phyloP scores from a whole-genome alignment of 2,113 vertebrate species.

The Struthio camelus region DNA sequence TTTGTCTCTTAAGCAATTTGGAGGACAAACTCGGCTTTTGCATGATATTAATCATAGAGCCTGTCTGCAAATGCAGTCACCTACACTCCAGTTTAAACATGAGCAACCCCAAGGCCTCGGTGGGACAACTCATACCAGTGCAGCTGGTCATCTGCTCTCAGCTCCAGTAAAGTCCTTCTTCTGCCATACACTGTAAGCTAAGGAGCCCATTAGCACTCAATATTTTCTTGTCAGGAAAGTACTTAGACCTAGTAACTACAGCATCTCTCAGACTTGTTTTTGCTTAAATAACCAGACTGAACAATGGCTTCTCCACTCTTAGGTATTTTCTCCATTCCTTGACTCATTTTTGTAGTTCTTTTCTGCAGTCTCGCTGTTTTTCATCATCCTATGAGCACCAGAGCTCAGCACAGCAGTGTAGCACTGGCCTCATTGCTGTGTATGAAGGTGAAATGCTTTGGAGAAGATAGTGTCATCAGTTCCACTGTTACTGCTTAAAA shows the following conservation, averaged over 20 bases:
- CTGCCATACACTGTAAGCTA: neutral
- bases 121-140: neutral
- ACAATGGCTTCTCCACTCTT: neutral
- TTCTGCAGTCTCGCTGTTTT: neutral
- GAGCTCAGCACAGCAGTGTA: fast-evolving
- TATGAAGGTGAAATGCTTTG: neutral
- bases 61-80: too few species aligned
- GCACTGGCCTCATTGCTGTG: neutral
- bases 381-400: neutral
- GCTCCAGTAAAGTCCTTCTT: neutral
- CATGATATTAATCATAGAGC: too few species aligned
- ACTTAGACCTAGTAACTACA: neutral
- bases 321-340: neutral
- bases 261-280: neutral
- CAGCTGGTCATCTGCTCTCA: neutral
- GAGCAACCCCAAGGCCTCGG: fast-evolving
- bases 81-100: neutral
- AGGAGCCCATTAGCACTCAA: neutral
- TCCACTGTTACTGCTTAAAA: neutral
- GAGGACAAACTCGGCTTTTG: neutral
- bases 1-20: neutral
- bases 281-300: neutral
- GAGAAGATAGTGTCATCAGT: neutral
- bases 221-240: neutral
- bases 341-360: neutral